Evolutionary conservation across 2,888 invertebrate genomes (phyloP), one percentile per base, ranked within the genome.

Genomic region (Mesochorus sp.): DNA sequence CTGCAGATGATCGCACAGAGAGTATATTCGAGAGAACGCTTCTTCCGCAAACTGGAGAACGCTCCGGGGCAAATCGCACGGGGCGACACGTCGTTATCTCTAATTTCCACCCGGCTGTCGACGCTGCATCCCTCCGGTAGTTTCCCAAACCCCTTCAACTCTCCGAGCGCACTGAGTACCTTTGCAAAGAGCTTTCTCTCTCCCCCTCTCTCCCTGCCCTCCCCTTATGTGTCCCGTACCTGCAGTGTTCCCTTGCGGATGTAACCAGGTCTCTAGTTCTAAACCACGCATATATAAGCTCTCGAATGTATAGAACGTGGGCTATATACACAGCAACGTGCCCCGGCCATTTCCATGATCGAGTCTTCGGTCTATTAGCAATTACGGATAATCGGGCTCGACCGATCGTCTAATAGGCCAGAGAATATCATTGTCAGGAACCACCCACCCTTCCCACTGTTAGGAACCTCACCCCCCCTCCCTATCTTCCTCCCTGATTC

Each of bases 311-410:
- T 17, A 74, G 12, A 21, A 24, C n/a, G 26, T 26, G 12, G n/a
- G n/a, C n/a, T n/a, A n/a, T n/a, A n/a, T n/a, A n/a, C n/a, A 34
- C 8, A 34, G 6, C 1, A 10, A 34, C 8, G 8, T 1, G 8
- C 34, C 34, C 6, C 19, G 19, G 39, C 51, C 42, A 77, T 76
- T 81, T 80, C 79, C 78, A 74, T 67, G 71, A 79, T 72, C 81
- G 82, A 80, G 83, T 83, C 80, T 79, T 82, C 82, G 62, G 61
- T 82, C 83, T 83, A 86, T 85, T 84, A 86, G 85, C 82, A 86
- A 87, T 87, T 87, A 87, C 79, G 81, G 79, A 82, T 86, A 86
- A 86, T 87, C 82, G 84, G 37, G 49, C 80, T 74, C 73, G 71
- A 66, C 70, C 81, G 77, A 85, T 85, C 83, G 79, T 74, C 74